Base-by-base conservation (phyloP, 2,113 vertebrate genomes). In the Chaenocephalus aceratus region DNA sequence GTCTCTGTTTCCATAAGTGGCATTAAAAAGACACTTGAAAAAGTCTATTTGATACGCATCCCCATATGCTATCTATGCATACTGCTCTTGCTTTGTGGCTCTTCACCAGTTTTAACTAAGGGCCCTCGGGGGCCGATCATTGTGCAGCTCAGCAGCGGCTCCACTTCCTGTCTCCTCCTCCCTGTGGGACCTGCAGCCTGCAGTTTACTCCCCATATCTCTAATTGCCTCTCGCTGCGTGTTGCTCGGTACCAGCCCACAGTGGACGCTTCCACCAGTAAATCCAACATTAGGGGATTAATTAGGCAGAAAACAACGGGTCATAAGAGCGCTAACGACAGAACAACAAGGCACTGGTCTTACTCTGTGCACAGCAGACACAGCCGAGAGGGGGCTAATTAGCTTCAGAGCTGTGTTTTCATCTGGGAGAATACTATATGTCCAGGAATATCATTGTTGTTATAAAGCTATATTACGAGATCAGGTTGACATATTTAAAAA, bases 201-300 rank as follows among this genome's bases (percentile, higher is more conserved):
- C 75, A 84, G 86, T 84, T 87, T 89, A 85, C 82, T 90, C 88
- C 79, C 88, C 86, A 87, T 78, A 86, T 86, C 87, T 88, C 79
- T 94, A 91, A 94, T 92, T 93, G 86, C 79, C 84, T 82, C n/a
- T 30, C 30, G 23, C 82, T 88, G 87, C 91, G 80, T 88, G 86
- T 77, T 70, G 82, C 72, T 75, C 72, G 61, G 58, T 77, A 65
- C 77, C 48, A 75, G 78, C 75, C 85, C 82, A 74, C 90, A 87
- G 79, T 88, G 90, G 90, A 91, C 79, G 83, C 88, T 92, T 91
- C 91, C 83, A 75, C 77, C 79, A 87, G 91, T 90, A 92, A 91
- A 93, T 92, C 92, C 86, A 92, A 93, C 94, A 94, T 95, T 92
- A 94, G 91, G 92, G 91, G 90, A 94, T 94, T 94, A 93, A 94